Percentiles rank a stretch among this genome's conserved stretches.
Evolutionary conservation across 2,888 invertebrate genomes (phyloP).

Genomic region (Drosophila nr. medialis): DNA sequence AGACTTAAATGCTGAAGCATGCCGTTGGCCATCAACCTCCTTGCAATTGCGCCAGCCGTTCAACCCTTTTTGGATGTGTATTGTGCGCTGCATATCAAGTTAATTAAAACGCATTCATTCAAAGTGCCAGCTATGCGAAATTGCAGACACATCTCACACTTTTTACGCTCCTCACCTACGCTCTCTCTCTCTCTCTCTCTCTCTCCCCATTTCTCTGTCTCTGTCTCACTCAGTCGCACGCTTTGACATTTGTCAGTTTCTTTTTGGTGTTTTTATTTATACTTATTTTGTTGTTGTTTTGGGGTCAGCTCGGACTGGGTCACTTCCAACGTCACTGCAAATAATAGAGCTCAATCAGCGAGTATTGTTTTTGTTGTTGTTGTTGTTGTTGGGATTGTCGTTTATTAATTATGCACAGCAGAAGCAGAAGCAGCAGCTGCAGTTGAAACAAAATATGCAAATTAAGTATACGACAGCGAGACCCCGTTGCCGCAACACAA

Average conservation of each 20-base stretch:
- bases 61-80: constrained; percentile 24
- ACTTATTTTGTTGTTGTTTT: constrained; percentile 8
- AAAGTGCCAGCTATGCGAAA: constrained; percentile 58
- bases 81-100: constrained; percentile 61
- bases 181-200: neutral
- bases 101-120: constrained; percentile 66
- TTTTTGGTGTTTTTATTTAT: constrained; percentile 9
- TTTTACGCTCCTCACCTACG: neutral
- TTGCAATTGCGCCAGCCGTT: constrained; percentile 31
- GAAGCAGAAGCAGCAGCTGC: constrained; percentile 12
- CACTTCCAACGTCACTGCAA: constrained; percentile 31
- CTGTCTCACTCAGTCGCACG: neutral
- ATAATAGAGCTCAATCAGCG: constrained; percentile 58
- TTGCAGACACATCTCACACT: constrained; percentile 48
- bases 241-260: constrained; percentile 21
- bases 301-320: constrained; percentile 54
- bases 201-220: too few species aligned
- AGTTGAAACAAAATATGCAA: constrained; percentile 44
- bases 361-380: constrained; percentile 7
- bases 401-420: constrained; percentile 59
- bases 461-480: constrained; percentile 48
- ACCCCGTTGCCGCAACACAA: constrained; percentile 4
- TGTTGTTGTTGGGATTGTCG: constrained; percentile 26
- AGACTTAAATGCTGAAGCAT: constrained; percentile 29
- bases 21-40: constrained; percentile 30